phyloP scores from a whole-genome alignment of 2,888 invertebrate genomes.

The Tortricodes alternella region DNA sequence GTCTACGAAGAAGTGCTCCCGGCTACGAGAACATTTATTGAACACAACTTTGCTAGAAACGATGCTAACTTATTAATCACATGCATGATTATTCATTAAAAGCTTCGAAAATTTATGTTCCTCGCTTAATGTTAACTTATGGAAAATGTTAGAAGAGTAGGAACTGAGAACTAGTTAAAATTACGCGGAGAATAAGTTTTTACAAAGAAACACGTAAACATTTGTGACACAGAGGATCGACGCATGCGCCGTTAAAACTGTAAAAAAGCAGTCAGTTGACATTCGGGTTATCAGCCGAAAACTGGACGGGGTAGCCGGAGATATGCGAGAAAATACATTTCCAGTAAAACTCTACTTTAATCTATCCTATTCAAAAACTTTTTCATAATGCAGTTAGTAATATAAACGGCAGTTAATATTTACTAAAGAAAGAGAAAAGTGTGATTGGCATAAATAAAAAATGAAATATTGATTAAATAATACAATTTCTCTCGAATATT shows the following conservation, averaged over 20 bases:
- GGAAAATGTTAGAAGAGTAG: too few relatives aligned
- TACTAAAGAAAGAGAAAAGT: slow-evolving; percentile 64
- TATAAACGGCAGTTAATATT: slow-evolving; percentile 46
- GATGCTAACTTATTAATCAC: background rate
- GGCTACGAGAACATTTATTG: background rate
- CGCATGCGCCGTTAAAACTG: slow-evolving; percentile 76
- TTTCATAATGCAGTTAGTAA: slow-evolving; percentile 72
- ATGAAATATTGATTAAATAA: slow-evolving; percentile 41
- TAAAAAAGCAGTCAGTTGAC: slow-evolving; percentile 76
- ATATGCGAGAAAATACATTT: slow-evolving; percentile 48
- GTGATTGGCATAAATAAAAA: slow-evolving; percentile 80
- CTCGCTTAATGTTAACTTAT: too few relatives aligned
- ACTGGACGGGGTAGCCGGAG: slow-evolving; percentile 49
- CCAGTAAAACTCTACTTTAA: background rate
- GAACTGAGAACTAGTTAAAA: background rate
- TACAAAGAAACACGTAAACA: slow-evolving; percentile 56
- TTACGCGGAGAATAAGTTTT: slow-evolving; percentile 30
- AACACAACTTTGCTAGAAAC: background rate
- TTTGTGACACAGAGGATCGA: slow-evolving; percentile 46
- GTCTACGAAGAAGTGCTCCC: background rate
- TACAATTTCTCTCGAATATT: slow-evolving; percentile 67
- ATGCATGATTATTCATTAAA: background rate
- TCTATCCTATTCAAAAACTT: slow-evolving; percentile 21
- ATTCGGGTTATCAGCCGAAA: slow-evolving; percentile 71
- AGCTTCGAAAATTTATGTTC: background rate